These are phyloP conservation scores for Limnephilus rhombicus DNA, from an alignment of 2,888 invertebrate species.

Conservation along the genomic window DNA sequence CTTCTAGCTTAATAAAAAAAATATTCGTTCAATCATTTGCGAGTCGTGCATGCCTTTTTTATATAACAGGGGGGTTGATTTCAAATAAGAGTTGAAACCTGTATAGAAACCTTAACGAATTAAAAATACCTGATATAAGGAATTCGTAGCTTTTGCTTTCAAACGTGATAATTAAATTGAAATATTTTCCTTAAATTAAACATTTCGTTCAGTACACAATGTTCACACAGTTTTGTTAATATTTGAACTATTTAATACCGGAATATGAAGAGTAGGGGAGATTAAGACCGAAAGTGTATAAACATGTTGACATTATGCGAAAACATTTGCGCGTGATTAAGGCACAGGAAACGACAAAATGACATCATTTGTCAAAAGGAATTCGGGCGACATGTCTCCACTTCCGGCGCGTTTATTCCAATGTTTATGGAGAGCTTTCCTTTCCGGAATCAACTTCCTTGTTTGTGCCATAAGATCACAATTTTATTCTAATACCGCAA, in stretches of 20 bases:
- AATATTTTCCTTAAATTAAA: background rate
- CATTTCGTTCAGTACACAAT: background rate
- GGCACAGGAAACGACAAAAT: slow-evolving; percentile 17
- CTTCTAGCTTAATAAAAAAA: background rate
- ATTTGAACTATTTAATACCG: background rate
- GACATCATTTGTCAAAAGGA: slow-evolving; percentile 39
- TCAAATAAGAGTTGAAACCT: no score
- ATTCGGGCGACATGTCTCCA: slow-evolving; percentile 18
- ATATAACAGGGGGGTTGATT: background rate
- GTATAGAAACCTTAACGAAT: no score
- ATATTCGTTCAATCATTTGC: background rate
- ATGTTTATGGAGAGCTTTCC: slow-evolving; percentile 10
- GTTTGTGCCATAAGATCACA: slow-evolving; percentile 40
- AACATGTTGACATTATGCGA: slow-evolving; percentile 34
- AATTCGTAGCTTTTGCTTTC: no score
- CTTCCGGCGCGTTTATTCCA: slow-evolving; percentile 9
- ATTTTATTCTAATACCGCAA: slow-evolving; percentile 39
- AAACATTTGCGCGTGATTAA: slow-evolving; percentile 29
- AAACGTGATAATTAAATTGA: no score
- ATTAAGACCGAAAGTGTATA: slow-evolving; percentile 34
- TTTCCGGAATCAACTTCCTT: slow-evolving; percentile 28
- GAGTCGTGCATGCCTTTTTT: background rate
- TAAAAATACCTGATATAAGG: background rate
- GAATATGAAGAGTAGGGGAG: background rate
- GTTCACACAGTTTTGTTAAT: background rate